Evolutionary conservation across 2,888 invertebrate genomes (phyloP), one percentile per base, ranked within the genome.

Genomic region (Rhyacophila evoluta): DNA sequence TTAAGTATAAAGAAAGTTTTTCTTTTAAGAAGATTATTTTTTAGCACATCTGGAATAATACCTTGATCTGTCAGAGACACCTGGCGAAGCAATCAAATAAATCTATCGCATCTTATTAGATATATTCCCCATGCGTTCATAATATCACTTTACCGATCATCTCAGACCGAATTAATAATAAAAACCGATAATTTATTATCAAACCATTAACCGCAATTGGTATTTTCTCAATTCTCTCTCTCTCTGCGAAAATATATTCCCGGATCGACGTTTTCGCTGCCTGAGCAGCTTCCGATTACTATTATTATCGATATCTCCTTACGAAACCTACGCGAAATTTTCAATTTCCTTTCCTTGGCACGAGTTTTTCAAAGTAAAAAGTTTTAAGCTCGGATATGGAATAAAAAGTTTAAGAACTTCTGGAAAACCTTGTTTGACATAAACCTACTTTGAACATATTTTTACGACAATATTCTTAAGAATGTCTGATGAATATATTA

Each of bases 181-280:
- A 37, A 72, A 72, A 25, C 72, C 25, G 19, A 70, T 70, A 70
- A 70, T 27, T 55, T 55, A 55, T 19, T 19, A 25, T 55, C 19
- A 55, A 10, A 19, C 19, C 25, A 6, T 55, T 55, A 25, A 19
- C 19, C 5, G 25, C 12, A 55, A 8, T 25, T 19, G 55, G 10
- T 55, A 8, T 55, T 19, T 25, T 55, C n/a, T n/a, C n/a, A n/a
- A n/a, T n/a, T n/a, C n/a, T 19, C 19, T 55, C 8, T 10, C 55
- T 8, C 10, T 55, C 19, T 19, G 29, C 2, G 29, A 55, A 19
- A 55, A 55, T 55, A 19, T 55, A 25, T 55, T 55, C 25, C 8
- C 10, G 19, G 8, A 25, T 19, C 12, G 8, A 19, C 55, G 19
- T 25, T 55, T 25, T 25, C 15, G 15, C 10, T 55, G 15, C 19